phyloP scores from a whole-genome alignment of 2,113 vertebrate genomes.

The Colaptes auratus region DNA sequence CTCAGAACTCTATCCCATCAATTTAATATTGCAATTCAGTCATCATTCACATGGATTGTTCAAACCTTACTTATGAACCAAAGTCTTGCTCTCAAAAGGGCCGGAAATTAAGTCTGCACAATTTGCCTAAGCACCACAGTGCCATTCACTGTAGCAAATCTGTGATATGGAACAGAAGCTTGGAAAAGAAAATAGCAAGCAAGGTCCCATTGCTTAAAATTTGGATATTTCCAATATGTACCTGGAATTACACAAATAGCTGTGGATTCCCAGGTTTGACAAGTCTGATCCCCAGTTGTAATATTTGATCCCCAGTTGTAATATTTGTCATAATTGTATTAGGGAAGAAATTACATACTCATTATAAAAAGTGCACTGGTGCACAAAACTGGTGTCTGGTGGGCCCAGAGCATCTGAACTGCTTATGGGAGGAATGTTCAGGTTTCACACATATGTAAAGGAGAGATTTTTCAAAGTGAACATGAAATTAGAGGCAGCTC shows the following conservation, averaged over 20 bases:
- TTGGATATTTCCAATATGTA: background rate
- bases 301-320: too few relatives aligned
- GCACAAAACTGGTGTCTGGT: background rate
- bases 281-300: background rate
- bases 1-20: background rate
- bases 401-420: background rate
- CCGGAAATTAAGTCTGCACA: background rate
- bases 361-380: background rate
- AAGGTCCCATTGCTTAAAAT: background rate
- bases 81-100: background rate
- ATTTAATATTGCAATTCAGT: background rate
- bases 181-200: background rate
- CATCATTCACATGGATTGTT: background rate
- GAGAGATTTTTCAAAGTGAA: slow-evolving; percentile 7
- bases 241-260: slow-evolving; percentile 25
- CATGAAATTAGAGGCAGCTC: slow-evolving; percentile 9
- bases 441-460: background rate
- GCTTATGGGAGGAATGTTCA: background rate
- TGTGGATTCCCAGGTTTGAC: background rate
- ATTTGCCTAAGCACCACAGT: background rate
- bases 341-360: background rate
- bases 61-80: background rate
- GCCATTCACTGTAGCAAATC: background rate
- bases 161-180: background rate
- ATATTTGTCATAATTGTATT: background rate